Percentiles rank a stretch among this genome's conserved stretches.
These are phyloP conservation scores for Drosophila parthenogenetica DNA, from an alignment of 2,888 invertebrate genomes.

Conservation along the genomic window DNA sequence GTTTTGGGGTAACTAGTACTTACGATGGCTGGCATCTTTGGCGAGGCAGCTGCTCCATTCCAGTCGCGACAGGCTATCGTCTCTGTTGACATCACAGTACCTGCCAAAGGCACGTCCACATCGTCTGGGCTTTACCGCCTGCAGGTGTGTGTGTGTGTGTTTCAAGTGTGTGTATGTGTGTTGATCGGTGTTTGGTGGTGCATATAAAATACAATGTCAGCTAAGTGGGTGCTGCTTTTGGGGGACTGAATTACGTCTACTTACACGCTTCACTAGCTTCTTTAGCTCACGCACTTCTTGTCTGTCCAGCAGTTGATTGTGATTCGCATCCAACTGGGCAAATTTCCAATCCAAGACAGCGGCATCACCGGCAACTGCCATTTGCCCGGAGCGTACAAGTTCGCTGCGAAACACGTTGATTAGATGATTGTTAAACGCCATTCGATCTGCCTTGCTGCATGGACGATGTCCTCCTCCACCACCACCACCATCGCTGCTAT, in stretches of 20 bases:
- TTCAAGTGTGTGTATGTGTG: neutral
- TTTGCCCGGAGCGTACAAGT: conserved; percentile 86
- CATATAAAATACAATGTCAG: conserved; percentile 50
- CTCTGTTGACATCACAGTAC: conserved; percentile 93
- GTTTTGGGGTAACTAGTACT: conserved; percentile 84
- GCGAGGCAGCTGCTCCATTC: conserved; percentile 96
- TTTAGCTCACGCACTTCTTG: conserved; percentile 93
- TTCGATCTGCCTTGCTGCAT: conserved; percentile 91
- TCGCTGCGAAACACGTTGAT: conserved; percentile 94
- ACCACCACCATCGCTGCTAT: conserved; percentile 42
- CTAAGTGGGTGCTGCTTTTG: conserved; percentile 27
- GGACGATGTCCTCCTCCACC: conserved; percentile 83
- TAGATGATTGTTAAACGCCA: conserved; percentile 93
- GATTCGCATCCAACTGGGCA: conserved; percentile 91
- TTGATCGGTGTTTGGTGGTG: conserved; percentile 17
- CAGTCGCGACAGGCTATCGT: conserved; percentile 90
- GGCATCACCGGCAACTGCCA: conserved; percentile 74
- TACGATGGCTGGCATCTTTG: conserved; percentile 92
- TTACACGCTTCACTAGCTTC: conserved; percentile 92
- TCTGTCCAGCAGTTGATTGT: conserved; percentile 91
- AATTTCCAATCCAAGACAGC: conserved; percentile 96
- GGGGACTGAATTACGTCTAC: conserved; percentile 48
- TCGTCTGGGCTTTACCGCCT: conserved; percentile 93
- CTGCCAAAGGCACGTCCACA: conserved; percentile 95
- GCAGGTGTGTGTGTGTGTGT: conserved; percentile 9